phyloP scores from a whole-genome alignment of 2,888 invertebrate genomes.

The Hesperia comma region DNA sequence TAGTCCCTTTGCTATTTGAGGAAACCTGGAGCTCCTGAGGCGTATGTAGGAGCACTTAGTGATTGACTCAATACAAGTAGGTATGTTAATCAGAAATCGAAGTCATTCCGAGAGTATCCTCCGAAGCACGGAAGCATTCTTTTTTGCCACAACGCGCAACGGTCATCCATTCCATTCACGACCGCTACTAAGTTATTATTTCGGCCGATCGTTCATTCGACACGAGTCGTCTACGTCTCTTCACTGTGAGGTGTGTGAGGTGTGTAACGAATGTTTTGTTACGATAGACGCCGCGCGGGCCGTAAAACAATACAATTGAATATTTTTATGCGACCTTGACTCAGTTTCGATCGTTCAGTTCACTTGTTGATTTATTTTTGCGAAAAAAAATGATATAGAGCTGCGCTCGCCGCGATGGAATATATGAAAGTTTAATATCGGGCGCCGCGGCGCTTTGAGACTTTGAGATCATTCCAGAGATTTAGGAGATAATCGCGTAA shows the following conservation, averaged over 20 bases:
- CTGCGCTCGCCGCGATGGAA: conserved; percentile 14
- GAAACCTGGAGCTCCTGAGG: too few species aligned
- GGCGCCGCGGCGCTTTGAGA: neutral
- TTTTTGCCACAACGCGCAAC: too few species aligned
- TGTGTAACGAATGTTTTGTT: conserved; percentile 10
- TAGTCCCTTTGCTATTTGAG: too few species aligned
- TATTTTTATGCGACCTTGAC: conserved; percentile 31
- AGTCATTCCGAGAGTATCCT: too few species aligned
- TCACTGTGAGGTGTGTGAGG: neutral
- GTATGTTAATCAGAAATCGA: too few species aligned
- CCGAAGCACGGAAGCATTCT: too few species aligned
- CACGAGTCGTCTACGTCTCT: too few species aligned
- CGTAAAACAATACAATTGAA: conserved; percentile 26
- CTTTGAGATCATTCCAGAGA: conserved; percentile 2
- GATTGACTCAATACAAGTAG: too few species aligned
- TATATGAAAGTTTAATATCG: conserved; percentile 25
- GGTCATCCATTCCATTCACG: too few species aligned
- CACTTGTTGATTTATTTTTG: conserved; percentile 32
- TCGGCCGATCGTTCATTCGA: too few species aligned
- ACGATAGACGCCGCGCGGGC: conserved; percentile 3
- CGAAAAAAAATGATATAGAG: conserved; percentile 16
- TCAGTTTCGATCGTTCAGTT: conserved; percentile 33
- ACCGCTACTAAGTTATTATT: too few species aligned
- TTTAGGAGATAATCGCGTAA: neutral
- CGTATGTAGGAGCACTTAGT: too few species aligned